A percentile compares a stretch with the other conserved stretches of the same genome.
phyloP scores from a whole-genome alignment of 2,797 vertebrate genomes.

The Melanotaenia nigrans region DNA sequence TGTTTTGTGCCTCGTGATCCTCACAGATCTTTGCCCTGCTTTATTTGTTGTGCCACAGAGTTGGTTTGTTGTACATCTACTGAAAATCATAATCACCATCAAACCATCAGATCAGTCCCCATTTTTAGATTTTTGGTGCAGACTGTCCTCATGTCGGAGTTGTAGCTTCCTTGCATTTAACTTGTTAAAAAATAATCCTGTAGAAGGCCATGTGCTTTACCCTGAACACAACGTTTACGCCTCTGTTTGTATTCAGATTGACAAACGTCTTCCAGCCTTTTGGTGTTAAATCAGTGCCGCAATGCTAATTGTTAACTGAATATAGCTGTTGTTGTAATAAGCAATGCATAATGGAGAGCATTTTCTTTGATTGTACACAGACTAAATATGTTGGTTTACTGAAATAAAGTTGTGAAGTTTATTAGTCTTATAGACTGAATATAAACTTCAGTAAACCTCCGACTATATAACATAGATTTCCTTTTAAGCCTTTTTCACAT shows the following conservation, averaged over 20 bases:
- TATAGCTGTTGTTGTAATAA: not conserved
- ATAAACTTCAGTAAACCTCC: slow-evolving; percentile 17
- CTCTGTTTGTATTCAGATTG: not conserved
- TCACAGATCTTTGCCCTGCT: not conserved
- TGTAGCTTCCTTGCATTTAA: not conserved
- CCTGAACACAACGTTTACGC: not conserved
- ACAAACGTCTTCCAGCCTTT: not conserved
- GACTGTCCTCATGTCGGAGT: not conserved
- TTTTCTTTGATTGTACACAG: not conserved
- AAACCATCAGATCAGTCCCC: not conserved
- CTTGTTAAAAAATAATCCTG: not conserved
- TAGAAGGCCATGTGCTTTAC: not conserved
- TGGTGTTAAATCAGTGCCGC: not conserved
- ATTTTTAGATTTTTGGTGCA: not conserved
- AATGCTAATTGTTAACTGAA: not conserved
- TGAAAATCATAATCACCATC: not conserved
- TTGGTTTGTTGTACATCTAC: not conserved
- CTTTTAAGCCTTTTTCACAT: slow-evolving; percentile 6
- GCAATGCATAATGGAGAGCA: not conserved
- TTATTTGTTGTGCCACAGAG: not conserved
- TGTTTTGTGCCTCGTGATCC: not conserved
- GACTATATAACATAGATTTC: slow-evolving; percentile 7
- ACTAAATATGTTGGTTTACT: not conserved
- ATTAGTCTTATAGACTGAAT: slow-evolving; percentile 9
- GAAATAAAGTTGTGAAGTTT: not conserved